Percentiles rank a stretch among this genome's conserved stretches.
Evolutionary conservation across 1,140 invertebrate species (phyloP).

Genomic region (Brachionus asplanchnoidis): DNA sequence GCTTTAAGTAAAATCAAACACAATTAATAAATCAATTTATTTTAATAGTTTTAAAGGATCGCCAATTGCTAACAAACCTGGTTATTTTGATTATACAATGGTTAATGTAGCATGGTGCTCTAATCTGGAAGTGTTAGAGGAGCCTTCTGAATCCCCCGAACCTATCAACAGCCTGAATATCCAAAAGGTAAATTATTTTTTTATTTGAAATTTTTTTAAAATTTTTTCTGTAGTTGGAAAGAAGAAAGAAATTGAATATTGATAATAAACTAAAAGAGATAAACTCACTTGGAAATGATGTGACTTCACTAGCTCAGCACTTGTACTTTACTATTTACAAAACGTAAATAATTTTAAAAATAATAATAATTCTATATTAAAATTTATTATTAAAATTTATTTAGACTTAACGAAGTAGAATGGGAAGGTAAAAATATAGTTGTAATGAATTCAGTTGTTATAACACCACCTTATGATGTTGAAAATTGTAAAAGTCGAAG

Average conservation of each 20-base stretch:
- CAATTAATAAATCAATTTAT: too few species aligned
- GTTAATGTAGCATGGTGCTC: slow-evolving; percentile 35
- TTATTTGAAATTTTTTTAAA: background rate
- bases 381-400: background rate
- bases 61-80: slow-evolving; percentile 7
- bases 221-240: slow-evolving; percentile 6
- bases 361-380: background rate
- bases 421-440: slow-evolving; percentile 40
- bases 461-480: slow-evolving; percentile 21
- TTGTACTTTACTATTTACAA: slow-evolving; percentile 38
- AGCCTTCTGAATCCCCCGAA: slow-evolving; percentile 24
- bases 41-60: background rate
- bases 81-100: slow-evolving; percentile 28
- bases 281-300: slow-evolving; percentile 33
- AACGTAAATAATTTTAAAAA: background rate
- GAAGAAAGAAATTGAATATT: slow-evolving; percentile 22
- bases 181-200: background rate
- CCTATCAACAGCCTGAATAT: background rate
- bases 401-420: slow-evolving; percentile 32
- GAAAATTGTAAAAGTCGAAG: slow-evolving; percentile 14
- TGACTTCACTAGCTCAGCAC: slow-evolving; percentile 21
- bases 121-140: slow-evolving; percentile 19
- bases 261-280: slow-evolving; percentile 40
- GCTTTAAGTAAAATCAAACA: background rate
- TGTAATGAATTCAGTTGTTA: slow-evolving; percentile 40